Conservation (phyloP, 1,140 invertebrate species). For the Papilio machaon region DNA sequence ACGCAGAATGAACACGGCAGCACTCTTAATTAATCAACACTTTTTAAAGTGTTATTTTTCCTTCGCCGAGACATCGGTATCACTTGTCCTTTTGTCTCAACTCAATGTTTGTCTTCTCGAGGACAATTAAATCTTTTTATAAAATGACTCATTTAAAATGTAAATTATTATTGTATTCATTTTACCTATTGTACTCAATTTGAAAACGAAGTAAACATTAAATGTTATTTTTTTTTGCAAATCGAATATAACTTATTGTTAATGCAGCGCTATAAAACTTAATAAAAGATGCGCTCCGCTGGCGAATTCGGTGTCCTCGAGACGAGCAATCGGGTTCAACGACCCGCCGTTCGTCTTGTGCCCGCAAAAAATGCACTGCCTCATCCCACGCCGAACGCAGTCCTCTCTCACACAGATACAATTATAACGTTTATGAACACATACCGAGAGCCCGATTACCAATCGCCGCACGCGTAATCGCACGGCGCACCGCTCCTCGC, state of each 20-base stretch:
- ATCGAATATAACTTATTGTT: slow-evolving; percentile 23
- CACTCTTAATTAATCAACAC: slow-evolving; percentile 54
- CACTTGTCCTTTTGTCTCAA: neutral
- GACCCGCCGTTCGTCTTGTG: slow-evolving; percentile 73
- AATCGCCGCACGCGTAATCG: slow-evolving; percentile 61
- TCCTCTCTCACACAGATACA: slow-evolving; percentile 66
- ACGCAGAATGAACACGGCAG: slow-evolving; percentile 49
- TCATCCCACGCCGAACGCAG: slow-evolving; percentile 75
- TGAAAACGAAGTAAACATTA: neutral
- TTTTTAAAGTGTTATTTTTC: slow-evolving; percentile 10
- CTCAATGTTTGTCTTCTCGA: neutral
- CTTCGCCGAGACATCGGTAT: neutral
- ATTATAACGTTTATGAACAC: slow-evolving; percentile 53
- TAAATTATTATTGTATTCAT: neutral
- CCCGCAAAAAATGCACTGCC: slow-evolving; percentile 79
- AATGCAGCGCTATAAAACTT: slow-evolving; percentile 50
- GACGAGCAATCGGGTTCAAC: slow-evolving; percentile 71
- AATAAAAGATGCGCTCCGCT: slow-evolving; percentile 69
- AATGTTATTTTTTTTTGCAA: neutral
- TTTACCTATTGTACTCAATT: neutral
- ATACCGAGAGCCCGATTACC: slow-evolving; percentile 56
- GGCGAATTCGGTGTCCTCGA: slow-evolving; percentile 73
- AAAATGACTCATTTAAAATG: neutral
- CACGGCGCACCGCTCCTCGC: slow-evolving; percentile 58
- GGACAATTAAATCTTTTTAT: neutral